phyloP scores from a whole-genome alignment of 2,888 invertebrate species.

The Dione vanillae region DNA sequence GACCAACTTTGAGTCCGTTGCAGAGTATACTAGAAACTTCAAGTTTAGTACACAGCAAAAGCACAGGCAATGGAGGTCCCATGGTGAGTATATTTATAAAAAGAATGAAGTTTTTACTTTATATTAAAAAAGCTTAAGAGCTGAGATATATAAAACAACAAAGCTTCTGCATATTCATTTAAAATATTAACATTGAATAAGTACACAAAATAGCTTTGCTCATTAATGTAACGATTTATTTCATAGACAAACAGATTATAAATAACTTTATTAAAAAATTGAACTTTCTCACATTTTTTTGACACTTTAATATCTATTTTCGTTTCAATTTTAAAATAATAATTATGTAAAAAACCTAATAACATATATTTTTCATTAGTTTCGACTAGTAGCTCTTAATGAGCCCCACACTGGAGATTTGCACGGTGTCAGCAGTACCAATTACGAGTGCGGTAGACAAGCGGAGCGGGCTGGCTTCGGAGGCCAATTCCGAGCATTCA shows the following conservation, averaged over 20 bases:
- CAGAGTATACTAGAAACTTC: slow-evolving; percentile 92
- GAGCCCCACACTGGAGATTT: slow-evolving; percentile 96
- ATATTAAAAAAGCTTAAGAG: neutral
- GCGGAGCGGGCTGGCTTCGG: slow-evolving; percentile 93
- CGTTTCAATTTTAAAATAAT: too few relatives aligned
- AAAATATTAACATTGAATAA: too few relatives aligned
- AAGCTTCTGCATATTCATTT: neutral
- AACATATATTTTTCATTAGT: slow-evolving; percentile 62
- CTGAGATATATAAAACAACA: neutral
- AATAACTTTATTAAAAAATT: too few relatives aligned
- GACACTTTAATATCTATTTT: too few relatives aligned
- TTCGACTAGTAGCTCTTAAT: slow-evolving; percentile 96
- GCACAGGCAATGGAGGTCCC: slow-evolving; percentile 88
- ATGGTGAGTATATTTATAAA: slow-evolving; percentile 86
- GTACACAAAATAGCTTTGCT: too few relatives aligned
- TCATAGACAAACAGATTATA: too few relatives aligned
- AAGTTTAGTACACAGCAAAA: slow-evolving; percentile 89
- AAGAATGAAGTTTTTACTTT: neutral
- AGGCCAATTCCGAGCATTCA: slow-evolving; percentile 96
- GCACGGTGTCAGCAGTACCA: slow-evolving; percentile 96
- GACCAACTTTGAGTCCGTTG: slow-evolving; percentile 87
- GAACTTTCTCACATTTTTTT: too few relatives aligned
- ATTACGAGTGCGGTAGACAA: slow-evolving; percentile 96
- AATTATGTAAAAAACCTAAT: neutral
- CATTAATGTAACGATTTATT: too few relatives aligned